phyloP scores from a whole-genome alignment of 2,113 vertebrate genomes.

The Amia ocellicauda region DNA sequence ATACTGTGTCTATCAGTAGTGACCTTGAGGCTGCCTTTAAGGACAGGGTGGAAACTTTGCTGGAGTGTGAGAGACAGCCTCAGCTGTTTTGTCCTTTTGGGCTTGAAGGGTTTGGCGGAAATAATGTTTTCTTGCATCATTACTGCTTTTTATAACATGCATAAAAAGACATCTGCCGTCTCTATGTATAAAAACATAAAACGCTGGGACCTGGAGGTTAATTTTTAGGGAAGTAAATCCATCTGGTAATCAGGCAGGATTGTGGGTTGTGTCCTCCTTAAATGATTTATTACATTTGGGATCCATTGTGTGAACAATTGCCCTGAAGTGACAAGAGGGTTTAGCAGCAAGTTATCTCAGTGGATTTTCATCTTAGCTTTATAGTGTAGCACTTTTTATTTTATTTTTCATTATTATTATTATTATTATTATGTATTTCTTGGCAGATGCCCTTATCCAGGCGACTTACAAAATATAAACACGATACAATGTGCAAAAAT shows the following conservation, averaged over 20 bases:
- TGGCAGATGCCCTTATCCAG: too few relatives aligned
- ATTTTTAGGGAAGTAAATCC: background rate
- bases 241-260: conserved; percentile 7
- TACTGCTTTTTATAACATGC: background rate
- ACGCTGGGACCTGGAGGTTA: background rate
- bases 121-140: background rate
- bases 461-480: too few relatives aligned
- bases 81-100: background rate
- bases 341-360: background rate
- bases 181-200: too few relatives aligned
- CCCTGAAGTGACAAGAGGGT: conserved; percentile 13
- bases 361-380: too few relatives aligned
- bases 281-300: conserved; percentile 14
- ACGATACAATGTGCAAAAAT: too few relatives aligned
- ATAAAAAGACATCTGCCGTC: background rate
- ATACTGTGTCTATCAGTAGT: conserved; percentile 3
- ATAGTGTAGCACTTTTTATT: too few relatives aligned
- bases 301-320: conserved; percentile 7
- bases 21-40: conserved; percentile 20
- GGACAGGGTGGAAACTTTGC: background rate
- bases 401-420: too few relatives aligned
- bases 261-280: background rate
- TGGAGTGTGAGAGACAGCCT: background rate
- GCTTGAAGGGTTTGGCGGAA: too few relatives aligned
- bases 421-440: too few relatives aligned